phyloP scores from a whole-genome alignment of 2,888 invertebrate species.

The Thyatira batis region DNA sequence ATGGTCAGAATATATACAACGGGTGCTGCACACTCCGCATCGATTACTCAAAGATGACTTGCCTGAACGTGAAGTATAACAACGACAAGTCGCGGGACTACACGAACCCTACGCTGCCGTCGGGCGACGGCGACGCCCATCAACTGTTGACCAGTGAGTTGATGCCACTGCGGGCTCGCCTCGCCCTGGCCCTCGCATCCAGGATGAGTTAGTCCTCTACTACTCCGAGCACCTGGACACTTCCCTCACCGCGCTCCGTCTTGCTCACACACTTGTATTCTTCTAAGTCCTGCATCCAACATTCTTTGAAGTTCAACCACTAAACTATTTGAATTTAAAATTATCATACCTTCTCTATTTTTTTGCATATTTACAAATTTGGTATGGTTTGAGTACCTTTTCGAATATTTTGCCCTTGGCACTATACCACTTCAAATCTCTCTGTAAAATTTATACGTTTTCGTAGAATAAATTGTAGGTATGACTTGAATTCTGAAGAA shows the following conservation, averaged over 20 bases:
- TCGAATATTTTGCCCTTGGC: neutral
- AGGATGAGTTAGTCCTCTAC: conserved; percentile 85
- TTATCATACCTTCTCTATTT: conserved; percentile 4
- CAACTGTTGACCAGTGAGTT: conserved; percentile 86
- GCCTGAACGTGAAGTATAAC: conserved; percentile 99
- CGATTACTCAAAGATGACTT: conserved; percentile 99
- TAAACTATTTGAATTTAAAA: neutral
- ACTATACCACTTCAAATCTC: neutral
- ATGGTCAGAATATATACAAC: conserved; percentile 99
- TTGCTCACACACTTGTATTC: conserved; percentile 33
- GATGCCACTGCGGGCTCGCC: conserved; percentile 78
- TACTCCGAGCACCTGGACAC: conserved; percentile 73
- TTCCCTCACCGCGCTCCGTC: conserved; percentile 55
- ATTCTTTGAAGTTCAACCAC: conserved; percentile 28
- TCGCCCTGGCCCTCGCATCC: conserved; percentile 78
- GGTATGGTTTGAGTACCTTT: neutral
- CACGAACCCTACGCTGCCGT: conserved; percentile 98
- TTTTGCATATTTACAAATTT: neutral
- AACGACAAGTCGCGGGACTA: conserved; percentile 99
- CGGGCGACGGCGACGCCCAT: conserved; percentile 90
- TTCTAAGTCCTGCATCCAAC: conserved; percentile 29
- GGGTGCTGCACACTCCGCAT: conserved; percentile 99
- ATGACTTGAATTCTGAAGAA: conserved; percentile 25
- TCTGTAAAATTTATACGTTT: neutral
- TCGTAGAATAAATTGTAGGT: conserved; percentile 8